Evolutionary conservation across 1,140 invertebrate species (phyloP).

Genomic region (Saccostrea echinata): DNA sequence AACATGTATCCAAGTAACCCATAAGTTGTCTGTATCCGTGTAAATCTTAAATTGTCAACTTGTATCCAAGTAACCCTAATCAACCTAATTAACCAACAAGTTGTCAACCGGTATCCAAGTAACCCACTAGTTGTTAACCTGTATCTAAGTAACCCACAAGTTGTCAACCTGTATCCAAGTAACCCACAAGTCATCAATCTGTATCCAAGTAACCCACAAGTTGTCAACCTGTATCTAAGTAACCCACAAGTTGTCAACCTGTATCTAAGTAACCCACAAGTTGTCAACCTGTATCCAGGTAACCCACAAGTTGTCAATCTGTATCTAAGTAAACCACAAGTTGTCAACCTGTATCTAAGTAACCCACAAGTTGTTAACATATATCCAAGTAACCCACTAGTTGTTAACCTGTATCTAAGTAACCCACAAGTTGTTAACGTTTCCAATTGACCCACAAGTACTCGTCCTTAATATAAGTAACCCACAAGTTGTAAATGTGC

Average conservation of each 20-base stretch:
- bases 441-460: too few relatives aligned
- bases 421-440: not conserved
- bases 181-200: too few relatives aligned
- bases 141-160: too few relatives aligned
- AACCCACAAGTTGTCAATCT: too few relatives aligned
- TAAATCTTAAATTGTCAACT: not conserved
- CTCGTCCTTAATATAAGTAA: too few relatives aligned
- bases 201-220: not conserved
- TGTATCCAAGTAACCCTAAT: not conserved
- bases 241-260: not conserved
- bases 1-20: constrained; percentile 6
- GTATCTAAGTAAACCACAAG: not conserved
- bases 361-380: too few relatives aligned
- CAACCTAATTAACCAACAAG: not conserved
- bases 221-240: not conserved
- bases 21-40: not conserved
- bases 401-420: too few relatives aligned
- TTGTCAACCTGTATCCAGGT: not conserved
- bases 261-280: not conserved
- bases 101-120: too few relatives aligned
- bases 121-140: not conserved
- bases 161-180: too few relatives aligned
- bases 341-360: not conserved
- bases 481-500: too few relatives aligned
- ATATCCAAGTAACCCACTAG: too few relatives aligned